phyloP scores from a whole-genome alignment of 64 coral and sea anemone genomes.

The Montipora sp. region DNA sequence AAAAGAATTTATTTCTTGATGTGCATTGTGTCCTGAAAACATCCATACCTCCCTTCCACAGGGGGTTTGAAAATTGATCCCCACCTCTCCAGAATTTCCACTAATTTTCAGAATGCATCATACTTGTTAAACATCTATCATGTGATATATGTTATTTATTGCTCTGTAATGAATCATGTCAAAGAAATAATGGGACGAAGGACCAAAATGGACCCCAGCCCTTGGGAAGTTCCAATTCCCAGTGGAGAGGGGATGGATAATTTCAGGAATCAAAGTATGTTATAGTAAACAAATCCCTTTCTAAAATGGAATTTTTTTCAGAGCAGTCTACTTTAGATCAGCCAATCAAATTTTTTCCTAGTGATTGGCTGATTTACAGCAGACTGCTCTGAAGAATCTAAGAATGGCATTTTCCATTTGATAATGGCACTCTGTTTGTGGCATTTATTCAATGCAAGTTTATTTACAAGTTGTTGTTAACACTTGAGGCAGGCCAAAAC shows the following conservation, averaged over 20 bases:
- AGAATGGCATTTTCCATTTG: constrained; percentile 3
- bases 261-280: constrained; percentile 1
- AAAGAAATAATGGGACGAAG: neutral
- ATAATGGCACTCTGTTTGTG: constrained; percentile 11
- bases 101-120: constrained; percentile 17
- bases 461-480: constrained; percentile 10
- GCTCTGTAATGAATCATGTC: neutral
- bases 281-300: neutral
- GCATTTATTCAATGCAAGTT: constrained; percentile 17
- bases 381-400: constrained; percentile 15
- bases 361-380: constrained; percentile 12
- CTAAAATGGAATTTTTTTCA: neutral
- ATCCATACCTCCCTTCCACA: constrained; percentile 22
- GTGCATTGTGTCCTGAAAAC: constrained; percentile 7
- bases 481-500: constrained; percentile 8
- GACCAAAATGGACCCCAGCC: neutral
- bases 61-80: constrained; percentile 14
- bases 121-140: constrained; percentile 17
- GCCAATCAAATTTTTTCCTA: constrained; percentile 23
- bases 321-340: constrained; percentile 2
- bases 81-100: constrained; percentile 12
- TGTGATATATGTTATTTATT: constrained; percentile 14
- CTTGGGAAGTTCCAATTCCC: constrained; percentile 1
- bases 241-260: neutral
- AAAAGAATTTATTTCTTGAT: constrained; percentile 18